A percentile compares a stretch with the other conserved stretches of the same genome.
Conservation (phyloP, 2,888 invertebrate genomes). For the Apotomis betuletana region DNA sequence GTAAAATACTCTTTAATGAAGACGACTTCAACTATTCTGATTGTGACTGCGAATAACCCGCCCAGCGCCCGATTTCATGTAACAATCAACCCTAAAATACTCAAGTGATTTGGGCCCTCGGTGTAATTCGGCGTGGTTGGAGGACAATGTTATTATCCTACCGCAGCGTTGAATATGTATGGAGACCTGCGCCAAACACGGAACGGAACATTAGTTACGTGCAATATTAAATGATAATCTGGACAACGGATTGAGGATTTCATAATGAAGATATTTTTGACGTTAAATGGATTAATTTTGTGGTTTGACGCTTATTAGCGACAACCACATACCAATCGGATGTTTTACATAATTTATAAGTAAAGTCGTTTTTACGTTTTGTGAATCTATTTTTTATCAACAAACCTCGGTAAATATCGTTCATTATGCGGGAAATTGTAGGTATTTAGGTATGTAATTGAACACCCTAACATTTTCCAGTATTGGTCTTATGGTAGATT, state of each 20-base stretch:
- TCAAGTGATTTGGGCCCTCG: constrained; percentile 40
- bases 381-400: too few relatives aligned
- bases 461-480: too few relatives aligned
- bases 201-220: constrained; percentile 36
- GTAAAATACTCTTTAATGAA: constrained; percentile 12
- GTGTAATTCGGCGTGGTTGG: constrained; percentile 36
- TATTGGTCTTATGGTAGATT: too few relatives aligned
- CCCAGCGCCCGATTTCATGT: constrained; percentile 32
- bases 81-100: constrained; percentile 41
- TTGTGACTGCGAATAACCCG: constrained; percentile 24
- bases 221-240: constrained; percentile 42
- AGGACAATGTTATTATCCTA: constrained; percentile 41
- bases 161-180: constrained; percentile 42
- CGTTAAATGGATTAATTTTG: background rate
- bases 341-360: too few relatives aligned
- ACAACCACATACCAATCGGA: too few relatives aligned
- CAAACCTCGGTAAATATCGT: too few relatives aligned
- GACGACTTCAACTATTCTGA: constrained; percentile 22
- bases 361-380: too few relatives aligned
- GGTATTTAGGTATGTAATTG: too few relatives aligned
- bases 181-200: constrained; percentile 38
- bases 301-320: background rate
- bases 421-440: too few relatives aligned
- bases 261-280: background rate
- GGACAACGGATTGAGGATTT: constrained; percentile 30